These are phyloP conservation scores for Callionymus lyra DNA, from an alignment of 2,113 vertebrate species.

Conservation along the genomic window DNA sequence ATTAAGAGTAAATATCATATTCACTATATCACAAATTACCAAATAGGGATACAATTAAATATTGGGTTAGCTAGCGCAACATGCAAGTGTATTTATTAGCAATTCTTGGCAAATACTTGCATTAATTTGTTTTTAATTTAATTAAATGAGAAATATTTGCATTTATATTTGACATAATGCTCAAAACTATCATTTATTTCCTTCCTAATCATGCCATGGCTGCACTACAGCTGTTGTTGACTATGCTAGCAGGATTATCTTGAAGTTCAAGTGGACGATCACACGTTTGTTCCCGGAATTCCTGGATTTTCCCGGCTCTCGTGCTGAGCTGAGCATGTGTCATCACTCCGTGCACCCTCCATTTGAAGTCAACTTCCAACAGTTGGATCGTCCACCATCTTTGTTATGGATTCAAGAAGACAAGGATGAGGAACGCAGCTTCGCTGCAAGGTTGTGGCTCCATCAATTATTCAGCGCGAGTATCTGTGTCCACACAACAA, in stretches of 20 bases:
- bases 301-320: conserved; percentile 15
- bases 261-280: conserved; percentile 26
- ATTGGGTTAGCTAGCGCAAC: too few relatives aligned
- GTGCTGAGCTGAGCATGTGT: conserved; percentile 4
- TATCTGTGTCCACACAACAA: conserved; percentile 58
- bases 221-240: conserved; percentile 50
- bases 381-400: neutral
- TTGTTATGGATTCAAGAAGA: conserved; percentile 42
- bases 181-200: conserved; percentile 5
- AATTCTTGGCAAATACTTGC: too few relatives aligned
- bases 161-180: too few relatives aligned
- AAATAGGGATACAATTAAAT: too few relatives aligned
- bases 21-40: too few relatives aligned
- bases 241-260: conserved; percentile 39
- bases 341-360: neutral
- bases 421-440: conserved; percentile 29
- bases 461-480: conserved; percentile 61
- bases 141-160: too few relatives aligned
- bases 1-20: too few relatives aligned
- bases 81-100: too few relatives aligned
- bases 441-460: conserved; percentile 21
- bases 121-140: too few relatives aligned
- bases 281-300: conserved; percentile 26
- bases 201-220: conserved; percentile 23
- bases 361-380: neutral